Evolutionary conservation across 1,140 invertebrate species (phyloP).

Genomic region (Augochlora pura): DNA sequence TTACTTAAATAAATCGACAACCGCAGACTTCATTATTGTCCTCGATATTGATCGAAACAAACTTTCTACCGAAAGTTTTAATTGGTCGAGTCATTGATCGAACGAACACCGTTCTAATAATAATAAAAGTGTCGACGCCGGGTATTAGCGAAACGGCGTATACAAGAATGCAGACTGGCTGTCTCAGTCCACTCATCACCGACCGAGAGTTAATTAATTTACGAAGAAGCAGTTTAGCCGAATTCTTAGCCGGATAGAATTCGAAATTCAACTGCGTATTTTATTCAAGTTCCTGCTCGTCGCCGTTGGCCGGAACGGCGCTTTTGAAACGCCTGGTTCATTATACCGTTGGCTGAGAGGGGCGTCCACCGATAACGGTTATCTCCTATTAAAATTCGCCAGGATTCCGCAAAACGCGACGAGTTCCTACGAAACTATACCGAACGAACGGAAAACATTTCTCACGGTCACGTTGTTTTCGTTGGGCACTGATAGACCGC

Average conservation of each 20-base stretch:
- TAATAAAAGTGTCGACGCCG: slow-evolving; percentile 19
- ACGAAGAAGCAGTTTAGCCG: slow-evolving; percentile 66
- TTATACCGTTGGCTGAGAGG: slow-evolving; percentile 17
- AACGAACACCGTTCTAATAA: slow-evolving; percentile 45
- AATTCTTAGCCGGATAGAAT: slow-evolving; percentile 47
- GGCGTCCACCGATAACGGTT: slow-evolving; percentile 7
- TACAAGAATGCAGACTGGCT: slow-evolving; percentile 6
- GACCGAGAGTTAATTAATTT: slow-evolving; percentile 65
- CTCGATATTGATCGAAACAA: too few species aligned
- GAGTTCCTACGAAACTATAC: neutral
- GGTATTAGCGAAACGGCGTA: slow-evolving; percentile 14
- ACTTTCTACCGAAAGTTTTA: too few species aligned
- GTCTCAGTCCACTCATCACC: too few species aligned
- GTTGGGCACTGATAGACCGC: too few species aligned
- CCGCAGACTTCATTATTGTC: too few species aligned
- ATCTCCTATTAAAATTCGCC: slow-evolving; percentile 15
- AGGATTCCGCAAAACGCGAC: neutral
- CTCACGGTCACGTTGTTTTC: neutral
- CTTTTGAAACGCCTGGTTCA: slow-evolving; percentile 16
- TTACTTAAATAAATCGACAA: too few species aligned
- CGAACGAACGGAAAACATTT: neutral
- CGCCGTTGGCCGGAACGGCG: slow-evolving; percentile 17
- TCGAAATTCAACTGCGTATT: slow-evolving; percentile 35
- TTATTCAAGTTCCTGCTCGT: slow-evolving; percentile 17
- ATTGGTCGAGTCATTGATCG: neutral